phyloP scores from a whole-genome alignment of 1,140 invertebrate species.

The Pissodes strobi region DNA sequence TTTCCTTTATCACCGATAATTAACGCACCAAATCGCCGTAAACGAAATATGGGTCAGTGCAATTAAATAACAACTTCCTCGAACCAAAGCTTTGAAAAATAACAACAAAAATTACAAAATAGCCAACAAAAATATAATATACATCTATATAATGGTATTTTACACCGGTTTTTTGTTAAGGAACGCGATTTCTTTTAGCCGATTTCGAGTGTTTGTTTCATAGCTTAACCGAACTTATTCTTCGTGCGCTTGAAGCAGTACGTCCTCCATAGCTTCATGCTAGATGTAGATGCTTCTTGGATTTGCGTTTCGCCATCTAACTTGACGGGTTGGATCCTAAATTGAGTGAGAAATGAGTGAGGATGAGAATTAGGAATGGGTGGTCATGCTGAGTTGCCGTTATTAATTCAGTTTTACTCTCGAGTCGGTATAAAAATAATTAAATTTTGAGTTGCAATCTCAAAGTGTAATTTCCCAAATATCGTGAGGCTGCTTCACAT shows the following conservation, averaged over 20 bases:
- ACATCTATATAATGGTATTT: constrained; percentile 1
- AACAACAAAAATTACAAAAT: constrained; percentile 15
- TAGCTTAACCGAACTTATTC: constrained; percentile 48
- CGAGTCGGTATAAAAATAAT: not conserved
- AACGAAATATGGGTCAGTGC: not conserved
- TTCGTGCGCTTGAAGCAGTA: constrained; percentile 54
- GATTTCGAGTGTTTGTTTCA: constrained; percentile 38
- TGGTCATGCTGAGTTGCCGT: not conserved
- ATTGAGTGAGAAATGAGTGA: not conserved
- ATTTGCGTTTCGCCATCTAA: constrained; percentile 40
- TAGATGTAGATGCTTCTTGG: constrained; percentile 23
- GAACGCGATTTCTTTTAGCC: constrained; percentile 29
- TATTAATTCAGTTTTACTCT: constrained; percentile 18
- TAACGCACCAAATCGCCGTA: not conserved
- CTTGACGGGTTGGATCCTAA: not conserved
- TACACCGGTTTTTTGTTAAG: not conserved
- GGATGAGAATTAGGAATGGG: not conserved
- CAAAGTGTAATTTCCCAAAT: no score
- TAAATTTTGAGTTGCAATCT: no score
- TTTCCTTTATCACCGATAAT: constrained; percentile 3
- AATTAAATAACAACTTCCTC: constrained; percentile 3
- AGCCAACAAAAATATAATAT: constrained; percentile 12
- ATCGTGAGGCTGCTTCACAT: no score
- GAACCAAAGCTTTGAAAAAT: not conserved
- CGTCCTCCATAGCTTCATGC: constrained; percentile 54